Evolutionary conservation across 2,113 vertebrate species (phyloP).

Genomic region (Chaenocephalus aceratus): DNA sequence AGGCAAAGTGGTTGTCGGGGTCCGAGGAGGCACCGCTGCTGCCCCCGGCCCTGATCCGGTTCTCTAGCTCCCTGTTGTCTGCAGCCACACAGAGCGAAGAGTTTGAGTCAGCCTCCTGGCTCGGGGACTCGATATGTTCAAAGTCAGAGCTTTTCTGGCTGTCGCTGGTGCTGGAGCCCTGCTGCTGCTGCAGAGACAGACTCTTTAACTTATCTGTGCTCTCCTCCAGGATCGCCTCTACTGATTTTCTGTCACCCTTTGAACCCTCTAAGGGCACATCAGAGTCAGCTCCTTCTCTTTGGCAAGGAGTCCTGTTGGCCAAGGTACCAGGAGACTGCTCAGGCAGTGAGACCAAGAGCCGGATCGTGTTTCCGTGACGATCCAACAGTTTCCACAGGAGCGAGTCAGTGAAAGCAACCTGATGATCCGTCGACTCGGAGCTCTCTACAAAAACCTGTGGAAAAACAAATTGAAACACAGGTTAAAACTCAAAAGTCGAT

Average conservation of each 20-base stretch:
- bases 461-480: neutral
- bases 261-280: conserved; percentile 87
- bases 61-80: conserved; percentile 92
- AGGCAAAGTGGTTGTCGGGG: conserved; percentile 89
- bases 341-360: conserved; percentile 92
- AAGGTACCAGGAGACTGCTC: conserved; percentile 92
- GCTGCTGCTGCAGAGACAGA: conserved; percentile 85
- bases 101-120: conserved; percentile 90
- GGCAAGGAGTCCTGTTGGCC: conserved; percentile 86
- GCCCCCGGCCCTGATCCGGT: conserved; percentile 84
- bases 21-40: conserved; percentile 82
- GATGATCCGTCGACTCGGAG: conserved; percentile 91
- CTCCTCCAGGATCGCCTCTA: conserved; percentile 96
- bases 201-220: conserved; percentile 98
- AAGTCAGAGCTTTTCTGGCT: conserved; percentile 98
- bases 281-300: conserved; percentile 86
- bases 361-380: conserved; percentile 97
- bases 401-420: conserved; percentile 92
- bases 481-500: neutral
- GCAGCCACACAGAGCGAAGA: conserved; percentile 88
- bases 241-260: conserved; percentile 90
- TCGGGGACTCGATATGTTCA: conserved; percentile 94
- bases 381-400: conserved; percentile 96
- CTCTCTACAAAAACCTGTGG: conserved; percentile 97
- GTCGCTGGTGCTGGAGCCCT: conserved; percentile 92